Conservation (phyloP, 2,888 invertebrate species). For the Aphidoletes aphidimyza region DNA sequence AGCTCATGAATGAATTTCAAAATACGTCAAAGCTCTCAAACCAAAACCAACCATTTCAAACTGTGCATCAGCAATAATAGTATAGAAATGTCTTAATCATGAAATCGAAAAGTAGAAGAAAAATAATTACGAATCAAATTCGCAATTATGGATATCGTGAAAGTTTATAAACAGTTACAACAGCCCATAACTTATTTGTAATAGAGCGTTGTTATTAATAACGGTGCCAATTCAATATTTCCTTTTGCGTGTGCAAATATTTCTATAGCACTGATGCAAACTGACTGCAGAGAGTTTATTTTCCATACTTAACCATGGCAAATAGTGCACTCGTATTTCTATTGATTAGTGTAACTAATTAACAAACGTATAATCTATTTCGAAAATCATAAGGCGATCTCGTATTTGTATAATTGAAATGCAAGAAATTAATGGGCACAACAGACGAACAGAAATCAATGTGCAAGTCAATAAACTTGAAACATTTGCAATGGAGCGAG, state of each 20-base stretch:
- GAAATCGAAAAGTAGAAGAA: neutral
- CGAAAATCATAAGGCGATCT: slow-evolving; percentile 26
- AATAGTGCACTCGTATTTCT: neutral
- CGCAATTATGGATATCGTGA: neutral
- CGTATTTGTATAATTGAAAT: slow-evolving; percentile 37
- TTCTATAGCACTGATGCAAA: neutral
- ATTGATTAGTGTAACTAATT: slow-evolving; percentile 46
- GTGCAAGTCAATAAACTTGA: slow-evolving; percentile 34
- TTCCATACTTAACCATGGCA: too few relatives aligned
- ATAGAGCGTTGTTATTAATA: neutral
- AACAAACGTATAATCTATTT: slow-evolving; percentile 39
- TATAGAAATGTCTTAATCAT: slow-evolving; percentile 12
- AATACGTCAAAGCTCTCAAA: too few relatives aligned
- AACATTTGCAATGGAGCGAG: neutral
- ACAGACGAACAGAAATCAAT: slow-evolving; percentile 44
- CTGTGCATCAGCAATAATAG: too few relatives aligned
- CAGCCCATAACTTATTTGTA: slow-evolving; percentile 1
- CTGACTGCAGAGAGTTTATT: too few relatives aligned
- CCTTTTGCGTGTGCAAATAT: neutral
- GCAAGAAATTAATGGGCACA: slow-evolving; percentile 15
- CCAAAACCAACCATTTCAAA: too few relatives aligned
- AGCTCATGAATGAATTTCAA: neutral
- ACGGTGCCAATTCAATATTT: slow-evolving; percentile 33
- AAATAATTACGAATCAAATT: slow-evolving; percentile 24
- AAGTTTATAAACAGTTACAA: slow-evolving; percentile 25